Evolutionary conservation across 2,113 vertebrate species (phyloP).

Genomic region (Psettodes erumei): DNA sequence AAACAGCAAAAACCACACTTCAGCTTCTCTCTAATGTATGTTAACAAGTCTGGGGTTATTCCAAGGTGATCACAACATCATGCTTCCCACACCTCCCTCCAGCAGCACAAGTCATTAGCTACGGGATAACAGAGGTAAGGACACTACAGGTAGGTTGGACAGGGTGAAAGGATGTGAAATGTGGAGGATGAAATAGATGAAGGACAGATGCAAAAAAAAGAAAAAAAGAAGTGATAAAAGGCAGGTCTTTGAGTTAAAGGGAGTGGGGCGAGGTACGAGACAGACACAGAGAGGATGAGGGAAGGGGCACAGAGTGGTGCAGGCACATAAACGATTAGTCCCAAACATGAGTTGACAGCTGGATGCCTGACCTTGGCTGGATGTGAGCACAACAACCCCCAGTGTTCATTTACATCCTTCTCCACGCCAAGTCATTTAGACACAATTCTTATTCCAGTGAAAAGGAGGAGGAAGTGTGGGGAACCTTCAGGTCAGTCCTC

Average conservation of each 20-base stretch:
- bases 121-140: conserved; percentile 37
- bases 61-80: conserved; percentile 47
- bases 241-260: conserved; percentile 72
- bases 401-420: conserved; percentile 82
- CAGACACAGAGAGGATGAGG: conserved; percentile 76
- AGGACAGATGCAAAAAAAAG: conserved; percentile 48
- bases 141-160: conserved; percentile 19
- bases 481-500: conserved; percentile 53
- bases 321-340: conserved; percentile 80
- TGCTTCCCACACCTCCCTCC: conserved; percentile 18
- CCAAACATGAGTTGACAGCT: conserved; percentile 80
- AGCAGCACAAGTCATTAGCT: conserved; percentile 44
- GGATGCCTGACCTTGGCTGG: conserved; percentile 80
- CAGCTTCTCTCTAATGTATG: conserved; percentile 13
- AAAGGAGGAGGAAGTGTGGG: conserved; percentile 64
- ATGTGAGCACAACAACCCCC: conserved; percentile 73
- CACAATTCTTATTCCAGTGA: conserved; percentile 80
- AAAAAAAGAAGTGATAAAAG: conserved; percentile 56
- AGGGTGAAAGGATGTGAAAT: conserved; percentile 45
- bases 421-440: conserved; percentile 85
- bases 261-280: conserved; percentile 71
- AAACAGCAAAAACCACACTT: neutral
- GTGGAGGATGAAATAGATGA: conserved; percentile 63
- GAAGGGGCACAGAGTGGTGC: conserved; percentile 58
- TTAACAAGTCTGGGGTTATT: conserved; percentile 22